A percentile compares a stretch with the other conserved stretches of the same genome.
Evolutionary conservation across 2,113 vertebrate species (phyloP).

Genomic region (Campylorhamphus procurvoides): DNA sequence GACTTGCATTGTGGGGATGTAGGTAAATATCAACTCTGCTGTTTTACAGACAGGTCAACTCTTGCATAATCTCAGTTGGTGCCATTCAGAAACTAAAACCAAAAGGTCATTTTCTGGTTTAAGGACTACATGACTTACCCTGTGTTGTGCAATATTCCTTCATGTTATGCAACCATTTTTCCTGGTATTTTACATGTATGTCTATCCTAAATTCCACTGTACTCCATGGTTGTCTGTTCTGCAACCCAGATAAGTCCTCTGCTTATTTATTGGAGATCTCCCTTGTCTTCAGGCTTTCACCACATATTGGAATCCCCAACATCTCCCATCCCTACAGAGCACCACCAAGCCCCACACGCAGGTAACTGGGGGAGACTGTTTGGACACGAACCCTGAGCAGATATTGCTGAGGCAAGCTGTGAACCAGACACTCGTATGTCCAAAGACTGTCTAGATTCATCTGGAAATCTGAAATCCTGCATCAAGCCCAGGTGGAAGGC

Average conservation of each 20-base stretch:
- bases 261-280: not conserved
- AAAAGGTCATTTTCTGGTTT: slow-evolving; percentile 15
- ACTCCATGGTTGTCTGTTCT: not conserved
- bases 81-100: slow-evolving; percentile 50
- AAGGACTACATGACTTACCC: not conserved
- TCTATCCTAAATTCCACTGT: not conserved
- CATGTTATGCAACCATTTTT: not conserved
- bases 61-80: not conserved
- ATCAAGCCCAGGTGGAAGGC: not conserved
- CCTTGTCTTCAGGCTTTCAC: not conserved
- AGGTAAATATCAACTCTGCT: not conserved
- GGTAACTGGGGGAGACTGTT: not conserved
- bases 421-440: not conserved
- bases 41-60: not conserved
- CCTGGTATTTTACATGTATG: not conserved
- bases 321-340: not conserved
- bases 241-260: not conserved
- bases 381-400: not conserved
- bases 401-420: not conserved
- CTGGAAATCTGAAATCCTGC: not conserved
- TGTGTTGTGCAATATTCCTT: not conserved
- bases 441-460: not conserved
- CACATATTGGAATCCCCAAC: not conserved
- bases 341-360: not conserved
- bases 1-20: accelerated